Evolutionary conservation across 2,888 invertebrate species (phyloP).

Genomic region (Hydroisotoma schaefferi): DNA sequence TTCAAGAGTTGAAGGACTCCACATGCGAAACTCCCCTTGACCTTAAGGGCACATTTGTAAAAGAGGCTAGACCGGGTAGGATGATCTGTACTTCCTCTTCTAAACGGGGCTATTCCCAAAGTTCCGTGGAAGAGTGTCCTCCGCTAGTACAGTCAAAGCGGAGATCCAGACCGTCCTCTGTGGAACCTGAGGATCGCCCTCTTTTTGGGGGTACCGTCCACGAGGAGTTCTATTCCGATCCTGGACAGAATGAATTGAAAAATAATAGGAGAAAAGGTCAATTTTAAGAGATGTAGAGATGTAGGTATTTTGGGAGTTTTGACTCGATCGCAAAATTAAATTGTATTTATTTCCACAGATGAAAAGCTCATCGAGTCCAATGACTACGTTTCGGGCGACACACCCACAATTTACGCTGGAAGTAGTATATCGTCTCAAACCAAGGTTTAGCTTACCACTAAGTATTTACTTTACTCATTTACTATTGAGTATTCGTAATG

Average conservation of each 20-base stretch:
- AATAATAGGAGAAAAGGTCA: conserved; percentile 31
- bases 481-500: not conserved
- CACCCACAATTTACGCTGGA: conserved; percentile 62
- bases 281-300: no score
- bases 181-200: conserved; percentile 36
- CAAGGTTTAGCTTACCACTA: conserved; percentile 14
- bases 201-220: conserved; percentile 30
- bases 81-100: conserved; percentile 39
- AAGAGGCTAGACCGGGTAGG: conserved; percentile 45
- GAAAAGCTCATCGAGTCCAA: conserved; percentile 43
- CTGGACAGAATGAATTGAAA: conserved; percentile 31
- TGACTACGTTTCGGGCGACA: conserved; percentile 58
- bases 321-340: not conserved
- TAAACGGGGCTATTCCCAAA: conserved; percentile 23
- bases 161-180: conserved; percentile 34
- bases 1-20: conserved; percentile 41
- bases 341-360: conserved; percentile 21
- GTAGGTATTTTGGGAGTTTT: not conserved
- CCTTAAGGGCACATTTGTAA: conserved; percentile 45
- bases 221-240: conserved; percentile 14
- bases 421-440: conserved; percentile 38
- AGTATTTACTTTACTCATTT: not conserved
- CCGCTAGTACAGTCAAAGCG: conserved; percentile 33
- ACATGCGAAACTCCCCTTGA: conserved; percentile 47
- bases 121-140: conserved; percentile 36